Evolutionary conservation across 2,888 invertebrate genomes (phyloP).

Genomic region (Melanotus villosus): DNA sequence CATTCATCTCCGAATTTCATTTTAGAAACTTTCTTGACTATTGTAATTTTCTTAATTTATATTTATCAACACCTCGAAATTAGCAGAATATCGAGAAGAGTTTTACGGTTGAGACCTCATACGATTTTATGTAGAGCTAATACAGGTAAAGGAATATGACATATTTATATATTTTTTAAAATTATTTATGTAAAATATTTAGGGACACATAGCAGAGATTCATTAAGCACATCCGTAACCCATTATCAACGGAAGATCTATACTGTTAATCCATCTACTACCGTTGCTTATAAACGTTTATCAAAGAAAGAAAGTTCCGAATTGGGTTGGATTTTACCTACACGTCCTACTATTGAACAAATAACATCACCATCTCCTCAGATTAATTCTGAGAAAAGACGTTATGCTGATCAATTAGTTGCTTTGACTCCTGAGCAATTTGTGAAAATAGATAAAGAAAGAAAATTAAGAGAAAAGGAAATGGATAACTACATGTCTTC

Average conservation of each 20-base stretch:
- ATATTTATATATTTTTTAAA: not conserved
- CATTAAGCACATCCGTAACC: constrained; percentile 46
- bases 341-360: not conserved
- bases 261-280: constrained; percentile 41
- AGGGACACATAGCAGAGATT: constrained; percentile 45
- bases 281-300: constrained; percentile 41
- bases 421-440: constrained; percentile 61
- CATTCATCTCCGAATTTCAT: constrained; percentile 61
- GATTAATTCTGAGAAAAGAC: constrained; percentile 1
- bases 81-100: constrained; percentile 52
- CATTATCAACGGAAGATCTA: constrained; percentile 44
- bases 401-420: constrained; percentile 54
- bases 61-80: constrained; percentile 58
- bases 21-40: constrained; percentile 58
- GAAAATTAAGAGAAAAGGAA: constrained; percentile 57
- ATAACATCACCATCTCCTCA: too few species aligned
- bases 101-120: constrained; percentile 44
- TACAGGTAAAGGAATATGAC: constrained; percentile 36
- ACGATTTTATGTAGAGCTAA: constrained; percentile 37
- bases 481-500: constrained; percentile 59
- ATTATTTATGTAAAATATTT: too few species aligned
- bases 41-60: constrained; percentile 57
- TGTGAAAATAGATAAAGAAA: constrained; percentile 61
- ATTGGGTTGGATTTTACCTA: constrained; percentile 37
- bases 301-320: constrained; percentile 39